Evolutionary conservation across 2,113 vertebrate genomes (phyloP).

Genomic region (Bos indicus): DNA sequence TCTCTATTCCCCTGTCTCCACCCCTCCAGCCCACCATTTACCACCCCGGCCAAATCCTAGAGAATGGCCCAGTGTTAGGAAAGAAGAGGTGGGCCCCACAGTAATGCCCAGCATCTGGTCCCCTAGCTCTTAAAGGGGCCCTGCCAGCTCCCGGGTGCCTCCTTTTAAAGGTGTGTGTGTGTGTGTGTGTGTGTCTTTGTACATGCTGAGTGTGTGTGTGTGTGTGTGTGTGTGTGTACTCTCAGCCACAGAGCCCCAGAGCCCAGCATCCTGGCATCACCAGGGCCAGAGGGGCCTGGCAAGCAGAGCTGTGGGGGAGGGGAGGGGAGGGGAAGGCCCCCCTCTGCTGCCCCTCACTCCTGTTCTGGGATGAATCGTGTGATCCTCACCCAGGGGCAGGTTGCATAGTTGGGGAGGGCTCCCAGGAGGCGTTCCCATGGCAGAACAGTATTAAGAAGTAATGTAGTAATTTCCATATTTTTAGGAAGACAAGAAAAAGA

Average conservation of each 20-base stretch:
- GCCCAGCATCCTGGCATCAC: background rate
- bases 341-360: accelerated
- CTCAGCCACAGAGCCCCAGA: background rate
- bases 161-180: background rate
- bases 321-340: background rate
- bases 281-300: background rate
- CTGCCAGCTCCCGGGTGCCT: background rate
- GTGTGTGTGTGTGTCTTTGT: background rate
- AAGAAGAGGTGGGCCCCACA: background rate
- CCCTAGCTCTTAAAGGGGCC: background rate
- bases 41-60: background rate
- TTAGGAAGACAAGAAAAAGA: background rate
- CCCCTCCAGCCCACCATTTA: background rate
- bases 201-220: background rate
- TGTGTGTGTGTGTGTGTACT: background rate
- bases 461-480: background rate
- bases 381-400: background rate
- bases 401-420: background rate
- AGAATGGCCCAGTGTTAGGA: background rate
- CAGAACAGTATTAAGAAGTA: background rate
- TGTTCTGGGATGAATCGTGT: background rate
- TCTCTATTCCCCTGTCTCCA: accelerated
- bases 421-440: background rate
- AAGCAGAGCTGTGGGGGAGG: background rate
- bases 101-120: background rate